phyloP scores from a whole-genome alignment of 1,140 invertebrate species.

The Diabrotica virgifera region DNA sequence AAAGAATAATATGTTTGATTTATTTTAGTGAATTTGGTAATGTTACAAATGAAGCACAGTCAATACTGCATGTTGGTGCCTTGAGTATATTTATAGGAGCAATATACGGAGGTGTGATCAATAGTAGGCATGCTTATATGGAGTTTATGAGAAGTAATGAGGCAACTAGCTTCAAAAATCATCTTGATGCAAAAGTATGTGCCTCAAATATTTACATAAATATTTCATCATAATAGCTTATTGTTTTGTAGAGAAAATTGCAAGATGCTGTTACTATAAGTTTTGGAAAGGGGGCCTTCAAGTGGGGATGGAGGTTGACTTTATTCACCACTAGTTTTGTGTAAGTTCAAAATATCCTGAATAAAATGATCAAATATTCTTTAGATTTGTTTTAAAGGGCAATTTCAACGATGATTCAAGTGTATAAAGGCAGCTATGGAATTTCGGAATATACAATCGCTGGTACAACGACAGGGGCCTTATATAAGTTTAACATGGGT shows the following conservation, averaged over 20 bases:
- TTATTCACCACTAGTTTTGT: conserved; percentile 63
- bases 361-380: not conserved
- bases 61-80: conserved; percentile 55
- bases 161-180: conserved; percentile 63
- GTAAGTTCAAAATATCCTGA: conserved; percentile 49
- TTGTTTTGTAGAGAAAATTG: conserved; percentile 57
- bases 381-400: conserved; percentile 51
- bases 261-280: conserved; percentile 62
- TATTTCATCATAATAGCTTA: conserved; percentile 4
- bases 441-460: conserved; percentile 63
- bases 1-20: too few species aligned
- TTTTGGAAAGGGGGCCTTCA: conserved; percentile 66
- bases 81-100: conserved; percentile 57
- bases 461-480: conserved; percentile 58
- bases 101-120: conserved; percentile 59
- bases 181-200: conserved; percentile 65
- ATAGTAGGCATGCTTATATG: conserved; percentile 58
- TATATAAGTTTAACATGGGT: conserved; percentile 64
- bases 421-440: conserved; percentile 63
- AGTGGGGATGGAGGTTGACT: conserved; percentile 62
- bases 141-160: conserved; percentile 72
- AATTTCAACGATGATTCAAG: conserved; percentile 57
- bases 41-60: conserved; percentile 56
- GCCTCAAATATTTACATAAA: not conserved
- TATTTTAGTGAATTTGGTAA: conserved; percentile 57